Evolutionary conservation across 2,797 vertebrate species (phyloP).

Genomic region (Melopsittacus undulatus): DNA sequence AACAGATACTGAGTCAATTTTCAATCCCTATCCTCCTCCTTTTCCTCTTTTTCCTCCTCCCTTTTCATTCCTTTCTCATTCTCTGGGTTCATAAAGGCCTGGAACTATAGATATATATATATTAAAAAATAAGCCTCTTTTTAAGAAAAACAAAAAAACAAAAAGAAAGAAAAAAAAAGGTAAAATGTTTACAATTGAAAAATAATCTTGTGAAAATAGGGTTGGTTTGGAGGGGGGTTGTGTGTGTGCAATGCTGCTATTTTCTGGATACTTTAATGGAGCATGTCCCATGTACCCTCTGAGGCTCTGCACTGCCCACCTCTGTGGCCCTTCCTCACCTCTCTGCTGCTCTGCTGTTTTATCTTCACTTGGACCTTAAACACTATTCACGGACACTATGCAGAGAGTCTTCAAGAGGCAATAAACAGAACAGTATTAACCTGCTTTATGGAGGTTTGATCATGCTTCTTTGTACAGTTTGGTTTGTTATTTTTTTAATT

Average conservation of each 20-base stretch:
- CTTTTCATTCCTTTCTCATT: conserved; percentile 66
- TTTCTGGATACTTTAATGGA: conserved; percentile 76
- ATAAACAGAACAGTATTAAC: conserved; percentile 81
- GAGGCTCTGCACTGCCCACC: conserved; percentile 73
- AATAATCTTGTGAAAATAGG: conserved; percentile 63
- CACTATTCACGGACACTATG: conserved; percentile 74
- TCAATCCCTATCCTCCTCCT: conserved; percentile 59
- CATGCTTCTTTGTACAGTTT: conserved; percentile 78
- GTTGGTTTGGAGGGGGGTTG: conserved; percentile 69
- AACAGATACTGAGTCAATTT: conserved; percentile 61
- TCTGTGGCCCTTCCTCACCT: conserved; percentile 73
- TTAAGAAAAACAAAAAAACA: neutral
- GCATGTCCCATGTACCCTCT: conserved; percentile 72
- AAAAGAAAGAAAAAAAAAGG: neutral
- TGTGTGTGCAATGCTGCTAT: conserved; percentile 74
- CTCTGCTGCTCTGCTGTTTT: conserved; percentile 75
- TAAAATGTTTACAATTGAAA: conserved; percentile 57
- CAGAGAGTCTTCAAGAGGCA: conserved; percentile 78
- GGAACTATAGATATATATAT: conserved; percentile 38
- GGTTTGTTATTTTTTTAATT: neutral
- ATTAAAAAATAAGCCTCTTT: conserved; percentile 57
- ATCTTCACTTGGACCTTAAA: conserved; percentile 76
- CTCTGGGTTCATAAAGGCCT: conserved; percentile 65
- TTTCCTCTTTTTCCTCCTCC: conserved; percentile 50
- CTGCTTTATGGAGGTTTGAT: conserved; percentile 77